phyloP scores from a whole-genome alignment of 2,113 vertebrate genomes.

The Lates calcarifer region DNA sequence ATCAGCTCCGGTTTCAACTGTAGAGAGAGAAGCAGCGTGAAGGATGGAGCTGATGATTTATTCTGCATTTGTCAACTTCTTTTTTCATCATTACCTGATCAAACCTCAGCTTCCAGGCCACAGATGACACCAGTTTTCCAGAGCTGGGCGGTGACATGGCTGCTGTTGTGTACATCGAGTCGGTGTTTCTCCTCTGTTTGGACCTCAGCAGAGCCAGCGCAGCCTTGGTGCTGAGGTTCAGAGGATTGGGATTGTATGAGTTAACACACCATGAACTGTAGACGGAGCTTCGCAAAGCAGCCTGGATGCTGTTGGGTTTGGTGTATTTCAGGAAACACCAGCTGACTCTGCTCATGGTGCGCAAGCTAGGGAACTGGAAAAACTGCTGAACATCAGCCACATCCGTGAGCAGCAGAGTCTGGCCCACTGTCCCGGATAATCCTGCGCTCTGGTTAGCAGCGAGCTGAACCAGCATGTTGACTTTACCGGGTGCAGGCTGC shows the following conservation, averaged over 20 bases:
- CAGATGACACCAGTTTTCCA: constrained; percentile 97
- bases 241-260: constrained; percentile 96
- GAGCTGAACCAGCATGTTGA: constrained; percentile 90
- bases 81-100: constrained; percentile 87
- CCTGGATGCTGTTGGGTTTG: constrained; percentile 90
- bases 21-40: constrained; percentile 26
- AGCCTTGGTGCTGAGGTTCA: constrained; percentile 94
- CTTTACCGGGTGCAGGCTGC: constrained; percentile 76
- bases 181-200: constrained; percentile 89
- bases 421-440: constrained; percentile 72
- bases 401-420: constrained; percentile 88
- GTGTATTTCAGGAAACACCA: constrained; percentile 99
- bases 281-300: constrained; percentile 88
- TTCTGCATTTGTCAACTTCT: neutral
- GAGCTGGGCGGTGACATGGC: constrained; percentile 90
- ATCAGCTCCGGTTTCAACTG: constrained; percentile 95
- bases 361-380: constrained; percentile 94
- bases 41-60: neutral
- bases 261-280: constrained; percentile 97
- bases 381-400: constrained; percentile 90
- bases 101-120: constrained; percentile 93
- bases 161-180: constrained; percentile 90
- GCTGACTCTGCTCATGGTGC: constrained; percentile 94
- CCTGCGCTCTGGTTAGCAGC: constrained; percentile 79
- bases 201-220: constrained; percentile 94